Base-by-base conservation (phyloP, 2,113 vertebrate genomes). In the Gallinago media region DNA sequence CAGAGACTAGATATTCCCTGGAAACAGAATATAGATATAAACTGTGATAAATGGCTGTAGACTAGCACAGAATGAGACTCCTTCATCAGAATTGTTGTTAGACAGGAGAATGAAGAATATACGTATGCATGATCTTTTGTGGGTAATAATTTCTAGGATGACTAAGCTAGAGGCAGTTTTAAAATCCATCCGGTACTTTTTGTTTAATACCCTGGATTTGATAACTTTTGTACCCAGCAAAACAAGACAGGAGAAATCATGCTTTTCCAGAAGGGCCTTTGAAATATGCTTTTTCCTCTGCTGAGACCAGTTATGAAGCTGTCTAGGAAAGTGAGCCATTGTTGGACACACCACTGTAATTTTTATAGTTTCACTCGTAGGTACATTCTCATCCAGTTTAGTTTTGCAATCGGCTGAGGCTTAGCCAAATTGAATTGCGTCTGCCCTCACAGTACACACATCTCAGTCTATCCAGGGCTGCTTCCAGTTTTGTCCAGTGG, bases 241-340 rank as follows among this genome's bases (percentile, higher is more conserved):
- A 77, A 32, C 34, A 62, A 56, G 42, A 34, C 47, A 68, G 54
- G 21, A 88, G 56, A 88, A 92, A 23, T 16, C 1, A 1, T 61
- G n/a, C 38, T 85, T 93, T 89, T 93, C 58, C 85, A 88, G 70
- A 72, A 89, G 15, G 52, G 34, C 72, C 47, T 88, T 84, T 67
- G 79, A 94, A 92, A 92, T 91, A 25, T 13, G 42, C 26, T 68
- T 67, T 96, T 89, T 78, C 73, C 61, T 87, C 54, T 84, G 7
- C 61, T 32, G 73, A 80, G 72, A 29, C 26, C 80, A 84, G 59
- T 67, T 84, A 27, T 3, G 81, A 91, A 61, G 52, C 91, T 96
- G 65, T 92, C 93, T 94, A 96, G 93, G 96, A 94, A 97, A 92
- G 81, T 20, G 61, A 96, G 61, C 83, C 54, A 4, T 85, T 79